Conservation (phyloP, 2,113 vertebrate genomes). For the Salminus brasiliensis region DNA sequence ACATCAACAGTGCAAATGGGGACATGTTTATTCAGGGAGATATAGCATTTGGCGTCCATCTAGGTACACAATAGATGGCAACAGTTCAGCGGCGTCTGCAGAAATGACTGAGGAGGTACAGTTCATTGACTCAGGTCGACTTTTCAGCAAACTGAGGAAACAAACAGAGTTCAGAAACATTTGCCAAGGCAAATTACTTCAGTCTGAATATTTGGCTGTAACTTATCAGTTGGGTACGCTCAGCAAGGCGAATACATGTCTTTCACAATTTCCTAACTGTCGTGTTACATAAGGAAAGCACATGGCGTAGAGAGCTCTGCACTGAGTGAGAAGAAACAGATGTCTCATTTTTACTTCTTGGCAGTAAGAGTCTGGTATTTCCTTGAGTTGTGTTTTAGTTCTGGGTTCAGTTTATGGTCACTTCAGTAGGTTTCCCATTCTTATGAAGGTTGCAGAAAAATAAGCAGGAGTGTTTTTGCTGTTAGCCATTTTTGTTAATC, state of each 20-base stretch:
- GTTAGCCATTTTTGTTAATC: slow-evolving; percentile 8
- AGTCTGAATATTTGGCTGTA: background rate
- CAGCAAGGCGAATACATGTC: background rate
- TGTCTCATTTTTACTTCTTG: background rate
- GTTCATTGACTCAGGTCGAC: background rate
- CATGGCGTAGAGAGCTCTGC: background rate
- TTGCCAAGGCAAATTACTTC: background rate
- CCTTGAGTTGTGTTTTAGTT: background rate
- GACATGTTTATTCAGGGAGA: slow-evolving; percentile 11
- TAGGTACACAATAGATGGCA: background rate
- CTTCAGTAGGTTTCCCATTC: background rate
- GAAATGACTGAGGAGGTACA: background rate
- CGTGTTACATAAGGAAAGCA: background rate
- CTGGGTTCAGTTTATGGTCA: background rate
- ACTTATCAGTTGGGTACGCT: background rate
- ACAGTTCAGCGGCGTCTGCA: background rate
- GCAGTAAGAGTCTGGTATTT: background rate
- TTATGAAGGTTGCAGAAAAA: background rate
- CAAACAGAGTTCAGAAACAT: background rate
- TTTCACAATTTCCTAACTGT: background rate
- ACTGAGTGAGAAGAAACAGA: background rate
- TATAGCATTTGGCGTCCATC: background rate
- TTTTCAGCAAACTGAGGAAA: background rate
- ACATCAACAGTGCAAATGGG: slow-evolving; percentile 1
- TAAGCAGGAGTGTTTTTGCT: background rate